Evolutionary conservation across 2,797 vertebrate species (phyloP), one percentile per base, ranked within the genome.

Genomic region (Hypotaenidia okinawae): DNA sequence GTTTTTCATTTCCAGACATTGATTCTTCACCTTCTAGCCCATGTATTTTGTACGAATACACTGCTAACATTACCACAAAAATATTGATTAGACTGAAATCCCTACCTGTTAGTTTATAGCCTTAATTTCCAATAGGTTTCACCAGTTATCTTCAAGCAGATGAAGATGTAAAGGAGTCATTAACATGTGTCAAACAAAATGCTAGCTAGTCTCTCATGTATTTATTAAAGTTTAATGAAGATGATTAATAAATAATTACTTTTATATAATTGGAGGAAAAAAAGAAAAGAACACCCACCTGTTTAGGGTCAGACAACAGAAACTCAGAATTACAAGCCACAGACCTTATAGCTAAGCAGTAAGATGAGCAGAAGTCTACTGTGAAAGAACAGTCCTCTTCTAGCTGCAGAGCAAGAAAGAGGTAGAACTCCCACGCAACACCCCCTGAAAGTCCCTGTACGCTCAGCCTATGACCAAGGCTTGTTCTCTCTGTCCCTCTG

Each of bases 11-110:
- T 92, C 87, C 85, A 95, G 91, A 92, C 81, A 97, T 95, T 95
- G 97, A 97, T 97, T 98, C 94, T 98, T 91, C 66, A 93, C 61
- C 81, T 77, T 91, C 93, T 15, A 91, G 93, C 58, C 93, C 96
- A 95, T 13, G 30, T 95, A 97, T 94, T 97, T 98, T 87, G 89
- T 82, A 95, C 82, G 54, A 95, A 95, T 79, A 97, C 98, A 96
- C 86, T 94, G 90, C 93, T 97, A 96, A 39, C 84, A 66, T 94
- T 97, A 97, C 95, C 93, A 97, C 93, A 41, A 94, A 96, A 97
- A 87, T 97, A 98, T 97, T 96, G 97, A 98, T 97, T 96, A 93
- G 69, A 91, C 91, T 95, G 87, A 97, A 97, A 96, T 96, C 91
- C 68, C 85, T 94, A 94, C 83, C 94, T 96, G 91, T 90, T 96